Percentiles rank a stretch among this genome's conserved stretches.
Evolutionary conservation across 2,797 vertebrate genomes (phyloP).

Genomic region (Spatula clypeata): DNA sequence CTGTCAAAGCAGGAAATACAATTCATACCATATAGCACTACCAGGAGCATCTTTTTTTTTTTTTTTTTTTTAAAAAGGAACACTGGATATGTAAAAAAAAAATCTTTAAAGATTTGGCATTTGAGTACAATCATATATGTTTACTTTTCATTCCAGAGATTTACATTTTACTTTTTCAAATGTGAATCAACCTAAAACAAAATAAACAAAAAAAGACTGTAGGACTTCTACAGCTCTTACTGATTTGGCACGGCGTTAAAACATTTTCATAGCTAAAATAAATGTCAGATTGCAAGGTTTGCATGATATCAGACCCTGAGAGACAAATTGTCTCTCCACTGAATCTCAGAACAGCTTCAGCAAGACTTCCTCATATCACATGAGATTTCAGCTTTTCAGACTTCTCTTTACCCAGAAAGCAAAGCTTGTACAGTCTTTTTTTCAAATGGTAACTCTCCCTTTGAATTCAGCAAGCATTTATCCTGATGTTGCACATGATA

Average conservation of each 20-base stretch:
- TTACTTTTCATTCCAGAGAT: background rate
- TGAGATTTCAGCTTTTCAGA: constrained; percentile 87
- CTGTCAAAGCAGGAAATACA: constrained; percentile 87
- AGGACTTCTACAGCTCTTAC: constrained; percentile 6
- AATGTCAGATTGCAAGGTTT: constrained; percentile 93
- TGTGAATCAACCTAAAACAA: background rate
- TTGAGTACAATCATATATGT: background rate
- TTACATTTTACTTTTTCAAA: constrained; percentile 39
- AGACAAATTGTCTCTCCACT: constrained; percentile 85
- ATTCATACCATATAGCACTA: constrained; percentile 16
- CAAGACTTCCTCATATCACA: constrained; percentile 81
- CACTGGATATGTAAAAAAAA: background rate
- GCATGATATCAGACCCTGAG: constrained; percentile 89
- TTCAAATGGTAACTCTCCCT: constrained; percentile 88
- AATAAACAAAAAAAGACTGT: constrained; percentile 59
- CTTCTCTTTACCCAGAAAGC: constrained; percentile 84
- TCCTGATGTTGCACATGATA: constrained; percentile 84
- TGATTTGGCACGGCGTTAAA: constrained; percentile 50
- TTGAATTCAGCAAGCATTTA: constrained; percentile 83
- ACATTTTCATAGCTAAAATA: constrained; percentile 92
- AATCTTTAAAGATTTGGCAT: background rate
- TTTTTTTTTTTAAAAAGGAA: background rate
- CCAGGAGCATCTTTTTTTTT: background rate
- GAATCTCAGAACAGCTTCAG: constrained; percentile 82
- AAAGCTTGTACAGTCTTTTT: constrained; percentile 81